Evolutionary conservation across 1,140 invertebrate genomes (phyloP).

Genomic region (Tetramorium alpestre): DNA sequence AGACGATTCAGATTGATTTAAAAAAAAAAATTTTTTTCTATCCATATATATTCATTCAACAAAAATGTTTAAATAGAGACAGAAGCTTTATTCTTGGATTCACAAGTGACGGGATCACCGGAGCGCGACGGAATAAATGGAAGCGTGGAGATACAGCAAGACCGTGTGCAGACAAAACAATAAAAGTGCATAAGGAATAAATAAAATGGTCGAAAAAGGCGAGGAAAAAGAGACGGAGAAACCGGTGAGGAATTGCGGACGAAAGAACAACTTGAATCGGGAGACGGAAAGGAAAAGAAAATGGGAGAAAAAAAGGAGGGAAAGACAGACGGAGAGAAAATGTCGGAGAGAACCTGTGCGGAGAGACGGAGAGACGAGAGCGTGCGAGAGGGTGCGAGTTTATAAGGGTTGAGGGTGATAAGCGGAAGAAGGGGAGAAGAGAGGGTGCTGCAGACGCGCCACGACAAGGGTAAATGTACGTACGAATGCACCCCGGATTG

Average conservation of each 20-base stretch:
- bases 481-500: conserved; percentile 77
- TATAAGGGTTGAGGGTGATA: conserved; percentile 4
- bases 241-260: conserved; percentile 10
- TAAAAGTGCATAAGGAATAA: conserved; percentile 48
- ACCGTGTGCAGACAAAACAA: conserved; percentile 31
- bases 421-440: conserved; percentile 28
- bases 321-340: conserved; percentile 25
- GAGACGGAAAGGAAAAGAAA: background rate
- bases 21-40: background rate
- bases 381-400: conserved; percentile 37
- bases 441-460: conserved; percentile 68
- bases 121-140: conserved; percentile 26
- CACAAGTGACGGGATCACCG: conserved; percentile 1
- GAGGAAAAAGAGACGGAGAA: background rate
- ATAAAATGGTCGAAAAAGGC: conserved; percentile 33
- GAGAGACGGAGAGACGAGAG: background rate
- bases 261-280: conserved; percentile 25
- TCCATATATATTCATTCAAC: background rate
- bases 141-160: background rate
- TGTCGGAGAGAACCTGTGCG: background rate
- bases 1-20: background rate
- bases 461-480: conserved; percentile 76
- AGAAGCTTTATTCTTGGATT: conserved; percentile 9
- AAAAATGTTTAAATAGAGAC: conserved; percentile 25
- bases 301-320: background rate